phyloP scores from a whole-genome alignment of 2,113 vertebrate genomes.

The Cyprinodon tularosa region DNA sequence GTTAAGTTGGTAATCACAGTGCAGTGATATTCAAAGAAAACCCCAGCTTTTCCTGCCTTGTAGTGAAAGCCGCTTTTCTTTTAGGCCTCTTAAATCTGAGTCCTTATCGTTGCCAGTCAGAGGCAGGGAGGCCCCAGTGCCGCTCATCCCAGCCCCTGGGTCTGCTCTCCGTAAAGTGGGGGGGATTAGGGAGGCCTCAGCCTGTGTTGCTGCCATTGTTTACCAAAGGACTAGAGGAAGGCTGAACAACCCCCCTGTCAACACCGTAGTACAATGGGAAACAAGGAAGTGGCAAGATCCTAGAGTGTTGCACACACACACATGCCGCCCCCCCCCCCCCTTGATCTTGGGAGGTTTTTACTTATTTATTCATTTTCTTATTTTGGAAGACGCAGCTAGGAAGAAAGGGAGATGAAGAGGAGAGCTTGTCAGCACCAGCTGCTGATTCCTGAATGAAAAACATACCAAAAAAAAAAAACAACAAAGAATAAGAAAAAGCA shows the following conservation, averaged over 20 bases:
- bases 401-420: slow-evolving; percentile 3
- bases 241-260: slow-evolving; percentile 71
- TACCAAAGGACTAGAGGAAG: slow-evolving; percentile 73
- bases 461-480: neutral
- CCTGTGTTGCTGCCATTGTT: slow-evolving; percentile 77
- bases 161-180: slow-evolving; percentile 50
- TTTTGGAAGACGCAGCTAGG: slow-evolving; percentile 35
- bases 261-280: slow-evolving; percentile 69
- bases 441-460: slow-evolving; percentile 43
- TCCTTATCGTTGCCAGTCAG: slow-evolving; percentile 76
- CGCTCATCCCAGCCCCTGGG: slow-evolving; percentile 59
- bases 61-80: slow-evolving; percentile 70
- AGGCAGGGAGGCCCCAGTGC: slow-evolving; percentile 59
- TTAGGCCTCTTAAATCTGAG: slow-evolving; percentile 60
- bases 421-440: slow-evolving; percentile 24
- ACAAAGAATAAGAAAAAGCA: neutral
- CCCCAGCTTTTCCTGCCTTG: slow-evolving; percentile 22
- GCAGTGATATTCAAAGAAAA: neutral
- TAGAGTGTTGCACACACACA: slow-evolving; percentile 51
- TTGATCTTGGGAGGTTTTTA: slow-evolving; percentile 66
- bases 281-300: slow-evolving; percentile 72
- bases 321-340: slow-evolving; percentile 42
- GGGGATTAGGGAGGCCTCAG: slow-evolving; percentile 76
- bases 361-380: slow-evolving; percentile 17
- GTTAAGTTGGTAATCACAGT: neutral